Conservation (phyloP, 1,140 invertebrate species). For the Carposina sasakii region DNA sequence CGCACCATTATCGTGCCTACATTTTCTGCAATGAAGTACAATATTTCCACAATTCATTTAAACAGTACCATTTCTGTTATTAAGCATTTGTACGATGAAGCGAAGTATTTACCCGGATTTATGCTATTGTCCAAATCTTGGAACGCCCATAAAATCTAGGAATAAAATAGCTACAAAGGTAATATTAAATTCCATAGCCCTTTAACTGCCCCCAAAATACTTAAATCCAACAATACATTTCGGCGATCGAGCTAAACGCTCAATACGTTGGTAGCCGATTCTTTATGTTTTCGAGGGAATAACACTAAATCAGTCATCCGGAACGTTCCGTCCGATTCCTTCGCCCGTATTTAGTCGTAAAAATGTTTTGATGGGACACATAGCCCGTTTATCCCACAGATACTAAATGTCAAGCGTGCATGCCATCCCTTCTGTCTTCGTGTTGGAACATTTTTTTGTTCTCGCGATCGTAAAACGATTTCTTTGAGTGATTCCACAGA, state of each 20-base stretch:
- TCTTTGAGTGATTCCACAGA: slow-evolving; percentile 54
- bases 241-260: slow-evolving; percentile 23
- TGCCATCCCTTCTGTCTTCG: slow-evolving; percentile 27
- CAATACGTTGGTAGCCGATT: slow-evolving; percentile 37
- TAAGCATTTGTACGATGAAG: no score
- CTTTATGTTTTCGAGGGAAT: slow-evolving; percentile 39
- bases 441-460: slow-evolving; percentile 44
- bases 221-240: neutral
- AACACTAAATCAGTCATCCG: slow-evolving; percentile 48
- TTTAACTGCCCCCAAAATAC: slow-evolving; percentile 2
- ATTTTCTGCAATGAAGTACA: no score
- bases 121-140: no score
- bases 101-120: no score
- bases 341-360: slow-evolving; percentile 52
- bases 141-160: no score
- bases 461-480: slow-evolving; percentile 47
- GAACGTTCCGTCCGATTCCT: no score
- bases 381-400: slow-evolving; percentile 33
- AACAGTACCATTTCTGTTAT: no score
- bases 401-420: slow-evolving; percentile 46
- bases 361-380: slow-evolving; percentile 46
- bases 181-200: no score
- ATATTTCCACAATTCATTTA: no score
- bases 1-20: no score
- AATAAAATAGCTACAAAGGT: no score